Conservation (phyloP, 2,888 invertebrate species). For the Drosophila meridiana region DNA sequence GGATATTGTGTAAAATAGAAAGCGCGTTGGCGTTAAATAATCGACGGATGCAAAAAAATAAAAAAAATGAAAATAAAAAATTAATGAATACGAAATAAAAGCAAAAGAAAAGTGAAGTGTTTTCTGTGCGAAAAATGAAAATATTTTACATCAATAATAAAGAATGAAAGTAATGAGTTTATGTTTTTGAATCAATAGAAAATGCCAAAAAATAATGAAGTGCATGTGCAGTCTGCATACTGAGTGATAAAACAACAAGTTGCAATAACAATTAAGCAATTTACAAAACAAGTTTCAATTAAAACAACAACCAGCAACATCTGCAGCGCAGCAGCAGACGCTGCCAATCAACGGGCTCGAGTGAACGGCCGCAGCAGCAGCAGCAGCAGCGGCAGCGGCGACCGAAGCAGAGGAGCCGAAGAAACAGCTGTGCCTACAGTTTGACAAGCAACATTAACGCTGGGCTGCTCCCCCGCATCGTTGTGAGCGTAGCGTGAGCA, state of each 20-base stretch:
- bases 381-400: slow-evolving; percentile 35
- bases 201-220: slow-evolving; percentile 30
- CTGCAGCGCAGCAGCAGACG: slow-evolving; percentile 22
- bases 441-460: slow-evolving; percentile 40
- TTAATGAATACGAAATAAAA: background rate
- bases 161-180: slow-evolving; percentile 6
- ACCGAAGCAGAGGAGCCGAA: slow-evolving; percentile 21
- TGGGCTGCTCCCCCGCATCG: slow-evolving; percentile 68
- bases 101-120: slow-evolving; percentile 34
- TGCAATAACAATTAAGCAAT: slow-evolving; percentile 55
- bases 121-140: slow-evolving; percentile 6
- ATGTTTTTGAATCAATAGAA: slow-evolving; percentile 32
- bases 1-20: slow-evolving; percentile 55
- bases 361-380: slow-evolving; percentile 67
- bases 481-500: slow-evolving; percentile 30
- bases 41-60: slow-evolving; percentile 22
- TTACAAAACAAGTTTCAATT: slow-evolving; percentile 61
- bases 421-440: slow-evolving; percentile 76
- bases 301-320: slow-evolving; percentile 35
- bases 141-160: slow-evolving; percentile 7
- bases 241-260: slow-evolving; percentile 40
- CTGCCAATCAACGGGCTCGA: slow-evolving; percentile 49
- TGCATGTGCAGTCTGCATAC: slow-evolving; percentile 32
- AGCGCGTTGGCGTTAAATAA: slow-evolving; percentile 69
- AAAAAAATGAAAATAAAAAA: slow-evolving; percentile 21